Conservation (phyloP, 2,888 invertebrate genomes). For the Allophyes oxyacanthae region DNA sequence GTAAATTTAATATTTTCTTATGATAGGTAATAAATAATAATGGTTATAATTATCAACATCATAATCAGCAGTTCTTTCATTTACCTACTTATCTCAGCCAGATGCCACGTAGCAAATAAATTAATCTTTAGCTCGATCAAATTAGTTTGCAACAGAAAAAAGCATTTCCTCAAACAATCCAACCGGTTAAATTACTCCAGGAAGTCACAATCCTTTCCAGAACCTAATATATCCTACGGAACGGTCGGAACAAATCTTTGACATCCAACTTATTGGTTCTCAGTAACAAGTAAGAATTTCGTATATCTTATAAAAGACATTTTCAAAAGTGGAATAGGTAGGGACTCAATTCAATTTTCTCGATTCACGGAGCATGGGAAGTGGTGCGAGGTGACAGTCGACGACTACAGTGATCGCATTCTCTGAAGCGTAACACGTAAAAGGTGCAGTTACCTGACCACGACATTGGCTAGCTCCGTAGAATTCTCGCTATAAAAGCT, state of each 20-base stretch:
- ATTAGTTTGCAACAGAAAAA: neutral
- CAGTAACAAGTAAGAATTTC: slow-evolving; percentile 55
- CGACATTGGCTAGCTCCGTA: slow-evolving; percentile 45
- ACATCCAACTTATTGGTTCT: slow-evolving; percentile 23
- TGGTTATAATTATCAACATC: too few species aligned
- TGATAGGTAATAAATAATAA: too few species aligned
- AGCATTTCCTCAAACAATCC: neutral
- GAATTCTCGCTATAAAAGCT: slow-evolving; percentile 48
- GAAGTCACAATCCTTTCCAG: neutral
- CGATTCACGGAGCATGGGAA: slow-evolving; percentile 59
- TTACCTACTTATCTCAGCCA: too few species aligned
- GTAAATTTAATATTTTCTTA: too few species aligned
- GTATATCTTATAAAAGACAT: slow-evolving; percentile 63
- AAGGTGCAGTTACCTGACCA: slow-evolving; percentile 61
- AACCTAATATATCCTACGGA: slow-evolving; percentile 6
- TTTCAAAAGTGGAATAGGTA: slow-evolving; percentile 65
- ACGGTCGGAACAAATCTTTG: slow-evolving; percentile 22
- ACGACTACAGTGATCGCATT: slow-evolving; percentile 66
- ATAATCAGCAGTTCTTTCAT: too few species aligned
- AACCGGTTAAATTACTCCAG: slow-evolving; percentile 6
- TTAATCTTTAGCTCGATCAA: neutral
- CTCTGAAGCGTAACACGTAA: slow-evolving; percentile 58
- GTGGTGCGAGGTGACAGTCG: slow-evolving; percentile 60
- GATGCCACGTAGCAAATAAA: neutral
- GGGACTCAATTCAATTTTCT: slow-evolving; percentile 75